These are phyloP conservation scores for Nasonia giraulti DNA, from an alignment of 1,140 invertebrate genomes.

Conservation along the genomic window DNA sequence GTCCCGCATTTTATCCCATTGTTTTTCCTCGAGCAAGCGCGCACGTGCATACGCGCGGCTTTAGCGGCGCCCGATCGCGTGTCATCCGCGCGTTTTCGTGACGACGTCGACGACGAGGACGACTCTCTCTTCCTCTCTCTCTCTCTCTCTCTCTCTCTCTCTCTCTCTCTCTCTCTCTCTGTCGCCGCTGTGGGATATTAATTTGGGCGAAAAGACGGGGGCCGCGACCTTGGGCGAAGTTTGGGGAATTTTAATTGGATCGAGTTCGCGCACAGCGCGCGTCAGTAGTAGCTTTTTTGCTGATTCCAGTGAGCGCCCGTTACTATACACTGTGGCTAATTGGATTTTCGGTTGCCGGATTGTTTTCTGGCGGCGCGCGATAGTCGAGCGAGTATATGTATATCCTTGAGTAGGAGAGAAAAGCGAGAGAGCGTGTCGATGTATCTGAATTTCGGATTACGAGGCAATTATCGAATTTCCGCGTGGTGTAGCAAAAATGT, in stretches of 20 bases:
- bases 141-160: too few relatives aligned
- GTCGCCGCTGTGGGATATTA: slow-evolving; percentile 18
- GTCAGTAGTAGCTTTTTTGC: neutral
- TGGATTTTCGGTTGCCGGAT: neutral
- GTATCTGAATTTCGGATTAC: too few relatives aligned
- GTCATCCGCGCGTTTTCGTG: neutral
- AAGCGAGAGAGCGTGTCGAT: too few relatives aligned
- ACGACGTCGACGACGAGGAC: neutral
- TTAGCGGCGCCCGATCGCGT: neutral
- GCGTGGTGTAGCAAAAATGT: neutral
- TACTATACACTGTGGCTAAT: neutral
- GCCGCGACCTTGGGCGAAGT: neutral
- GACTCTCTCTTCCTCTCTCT: neutral
- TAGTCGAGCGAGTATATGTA: too few relatives aligned
- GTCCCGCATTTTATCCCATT: slow-evolving; percentile 38
- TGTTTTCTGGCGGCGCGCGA: too few relatives aligned
- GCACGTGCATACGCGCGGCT: neutral
- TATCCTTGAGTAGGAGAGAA: too few relatives aligned
- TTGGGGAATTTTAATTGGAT: neutral
- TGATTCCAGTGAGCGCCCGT: neutral
- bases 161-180: too few relatives aligned
- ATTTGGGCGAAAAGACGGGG: slow-evolving; percentile 19
- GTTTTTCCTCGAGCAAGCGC: slow-evolving; percentile 37
- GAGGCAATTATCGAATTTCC: neutral
- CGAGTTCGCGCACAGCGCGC: neutral